Evolutionary conservation across 2,888 invertebrate genomes (phyloP).

Genomic region (Serrognathus titanus): DNA sequence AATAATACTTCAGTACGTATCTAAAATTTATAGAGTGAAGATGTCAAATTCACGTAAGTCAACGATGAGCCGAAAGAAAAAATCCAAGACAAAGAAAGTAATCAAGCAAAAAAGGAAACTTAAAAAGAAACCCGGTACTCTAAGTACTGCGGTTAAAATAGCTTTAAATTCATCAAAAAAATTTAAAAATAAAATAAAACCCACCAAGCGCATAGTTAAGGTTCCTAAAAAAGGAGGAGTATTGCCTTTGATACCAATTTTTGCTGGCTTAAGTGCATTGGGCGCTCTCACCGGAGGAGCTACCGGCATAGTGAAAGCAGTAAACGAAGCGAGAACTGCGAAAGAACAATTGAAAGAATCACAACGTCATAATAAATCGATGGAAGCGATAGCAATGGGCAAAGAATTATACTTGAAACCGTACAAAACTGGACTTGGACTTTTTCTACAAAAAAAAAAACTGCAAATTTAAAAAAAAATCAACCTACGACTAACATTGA

Average conservation of each 20-base stretch:
- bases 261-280: slow-evolving; percentile 29
- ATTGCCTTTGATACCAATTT: slow-evolving; percentile 6
- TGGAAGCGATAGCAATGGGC: slow-evolving; percentile 31
- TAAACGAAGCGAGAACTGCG: no score
- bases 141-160: not conserved
- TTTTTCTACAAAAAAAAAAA: slow-evolving; percentile 27
- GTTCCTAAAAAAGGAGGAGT: slow-evolving; percentile 26
- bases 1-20: not conserved
- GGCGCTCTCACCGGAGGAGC: slow-evolving; percentile 26
- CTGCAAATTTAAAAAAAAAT: slow-evolving; percentile 22
- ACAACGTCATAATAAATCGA: slow-evolving; percentile 31
- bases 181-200: no score
- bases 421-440: slow-evolving; percentile 23
- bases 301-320: no score
- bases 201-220: no score
- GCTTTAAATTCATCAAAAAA: not conserved
- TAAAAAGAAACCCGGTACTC: not conserved
- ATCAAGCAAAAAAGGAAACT: not conserved
- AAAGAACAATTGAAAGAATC: no score
- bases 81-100: not conserved
- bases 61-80: not conserved
- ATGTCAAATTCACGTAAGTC: not conserved
- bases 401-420: slow-evolving; percentile 7
- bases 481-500: slow-evolving; percentile 28
- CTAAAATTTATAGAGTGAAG: not conserved